A percentile compares a stretch with the other conserved stretches of the same genome.
These are phyloP conservation scores for Thumatha senex DNA, from an alignment of 2,888 invertebrate genomes.

Conservation along the genomic window DNA sequence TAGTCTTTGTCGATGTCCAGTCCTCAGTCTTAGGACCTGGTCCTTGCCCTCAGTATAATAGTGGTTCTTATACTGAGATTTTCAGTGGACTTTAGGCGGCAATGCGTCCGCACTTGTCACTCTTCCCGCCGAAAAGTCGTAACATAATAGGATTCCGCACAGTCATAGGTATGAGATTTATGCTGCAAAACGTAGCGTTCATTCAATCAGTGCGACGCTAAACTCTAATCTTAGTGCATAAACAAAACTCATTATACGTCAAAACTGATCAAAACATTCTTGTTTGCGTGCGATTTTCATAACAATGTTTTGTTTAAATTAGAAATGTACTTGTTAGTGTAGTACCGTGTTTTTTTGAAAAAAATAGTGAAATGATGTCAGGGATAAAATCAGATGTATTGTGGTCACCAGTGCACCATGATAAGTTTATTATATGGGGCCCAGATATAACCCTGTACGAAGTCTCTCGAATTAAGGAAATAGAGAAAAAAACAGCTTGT, in stretches of 20 bases:
- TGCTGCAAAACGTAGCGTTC: too few species aligned
- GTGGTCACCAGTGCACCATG: conserved; percentile 90
- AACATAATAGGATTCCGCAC: too few species aligned
- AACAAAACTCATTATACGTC: conserved; percentile 27
- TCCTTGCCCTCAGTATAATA: too few species aligned
- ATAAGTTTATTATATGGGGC: conserved; percentile 96
- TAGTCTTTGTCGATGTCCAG: too few species aligned
- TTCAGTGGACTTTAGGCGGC: too few species aligned
- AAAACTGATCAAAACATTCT: conserved; percentile 15
- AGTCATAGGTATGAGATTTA: too few species aligned
- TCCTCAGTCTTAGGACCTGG: too few species aligned
- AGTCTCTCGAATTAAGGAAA: conserved; percentile 85
- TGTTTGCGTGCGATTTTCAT: conserved; percentile 4
- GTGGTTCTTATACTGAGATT: too few species aligned
- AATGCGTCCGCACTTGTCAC: too few species aligned
- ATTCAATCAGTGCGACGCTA: too few species aligned
- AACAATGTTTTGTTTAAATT: conserved; percentile 8
- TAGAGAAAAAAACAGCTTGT: conserved; percentile 76
- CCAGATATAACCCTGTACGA: conserved; percentile 95
- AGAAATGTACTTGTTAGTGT: conserved; percentile 24
- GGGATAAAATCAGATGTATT: conserved; percentile 88
- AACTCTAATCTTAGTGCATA: background rate
- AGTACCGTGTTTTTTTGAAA: background rate
- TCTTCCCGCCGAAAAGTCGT: too few species aligned
- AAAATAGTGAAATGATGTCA: conserved; percentile 52